phyloP scores from a whole-genome alignment of 92 coral and sea anemone genomes.

The Chrysogorgia sp. region DNA sequence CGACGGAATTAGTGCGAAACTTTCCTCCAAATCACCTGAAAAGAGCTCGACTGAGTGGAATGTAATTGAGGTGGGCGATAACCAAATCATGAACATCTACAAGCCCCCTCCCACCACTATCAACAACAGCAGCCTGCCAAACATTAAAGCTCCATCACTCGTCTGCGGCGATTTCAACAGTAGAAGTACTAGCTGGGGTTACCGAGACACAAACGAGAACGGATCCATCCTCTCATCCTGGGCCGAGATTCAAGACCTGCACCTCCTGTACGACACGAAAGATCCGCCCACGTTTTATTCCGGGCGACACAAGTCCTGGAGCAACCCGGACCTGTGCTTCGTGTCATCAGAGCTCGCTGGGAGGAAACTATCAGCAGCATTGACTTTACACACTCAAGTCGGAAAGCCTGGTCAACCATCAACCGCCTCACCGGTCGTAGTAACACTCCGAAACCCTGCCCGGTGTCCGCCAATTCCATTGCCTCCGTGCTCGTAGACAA shows the following conservation, averaged over 20 bases:
- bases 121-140: not conserved
- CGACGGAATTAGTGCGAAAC: constrained; percentile 22
- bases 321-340: constrained; percentile 34
- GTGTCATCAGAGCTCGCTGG: constrained; percentile 16
- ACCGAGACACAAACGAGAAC: constrained; percentile 24
- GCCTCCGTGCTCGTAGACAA: too few relatives aligned
- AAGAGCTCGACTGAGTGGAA: constrained; percentile 23
- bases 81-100: constrained; percentile 8
- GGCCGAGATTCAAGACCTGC: constrained; percentile 31
- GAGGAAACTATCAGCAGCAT: too few relatives aligned
- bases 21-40: constrained; percentile 7
- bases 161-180: constrained; percentile 35
- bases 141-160: constrained; percentile 1
- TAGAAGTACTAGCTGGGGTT: constrained; percentile 35
- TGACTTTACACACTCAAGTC: too few relatives aligned
- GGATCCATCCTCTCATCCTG: constrained; percentile 10
- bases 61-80: not conserved
- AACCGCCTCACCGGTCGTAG: too few relatives aligned
- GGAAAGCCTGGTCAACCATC: too few relatives aligned
- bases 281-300: constrained; percentile 18
- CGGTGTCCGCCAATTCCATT: too few relatives aligned
- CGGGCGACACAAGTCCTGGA: constrained; percentile 29
- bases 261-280: constrained; percentile 40
- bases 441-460: too few relatives aligned
- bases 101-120: constrained; percentile 17